phyloP scores from a whole-genome alignment of 2,113 vertebrate genomes.

The Phalacrocorax pelagicus region DNA sequence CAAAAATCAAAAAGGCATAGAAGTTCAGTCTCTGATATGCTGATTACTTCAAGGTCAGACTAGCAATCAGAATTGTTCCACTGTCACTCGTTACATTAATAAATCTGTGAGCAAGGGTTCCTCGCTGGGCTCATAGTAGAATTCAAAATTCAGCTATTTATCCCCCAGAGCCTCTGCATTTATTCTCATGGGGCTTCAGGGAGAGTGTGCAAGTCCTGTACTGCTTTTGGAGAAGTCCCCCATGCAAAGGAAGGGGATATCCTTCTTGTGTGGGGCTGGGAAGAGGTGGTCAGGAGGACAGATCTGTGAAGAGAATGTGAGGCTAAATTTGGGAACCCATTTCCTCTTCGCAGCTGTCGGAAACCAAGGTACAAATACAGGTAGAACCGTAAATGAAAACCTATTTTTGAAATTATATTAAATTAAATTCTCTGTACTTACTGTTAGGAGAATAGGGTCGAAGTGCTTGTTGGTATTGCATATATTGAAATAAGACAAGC shows the following conservation, averaged over 20 bases:
- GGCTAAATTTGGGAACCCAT: background rate
- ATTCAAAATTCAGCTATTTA: background rate
- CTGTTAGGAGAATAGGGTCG: background rate
- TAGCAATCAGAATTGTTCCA: background rate
- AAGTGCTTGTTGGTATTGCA: background rate
- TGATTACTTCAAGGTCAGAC: background rate
- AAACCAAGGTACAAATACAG: background rate
- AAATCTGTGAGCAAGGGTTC: background rate
- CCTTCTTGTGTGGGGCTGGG: background rate
- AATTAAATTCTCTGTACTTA: background rate
- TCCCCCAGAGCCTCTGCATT: background rate
- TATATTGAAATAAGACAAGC: rapidly evolving
- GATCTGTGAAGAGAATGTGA: background rate
- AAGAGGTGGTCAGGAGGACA: background rate
- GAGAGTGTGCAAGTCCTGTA: background rate
- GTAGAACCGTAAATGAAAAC: background rate
- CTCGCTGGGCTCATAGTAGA: background rate
- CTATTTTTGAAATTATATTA: rapidly evolving
- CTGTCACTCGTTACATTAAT: rapidly evolving
- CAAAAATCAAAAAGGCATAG: background rate
- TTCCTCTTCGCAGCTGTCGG: background rate
- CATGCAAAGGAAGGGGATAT: background rate
- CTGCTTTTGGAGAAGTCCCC: background rate
- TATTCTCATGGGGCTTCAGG: background rate
- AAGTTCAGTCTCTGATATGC: background rate